Evolutionary conservation across 2,888 invertebrate species (phyloP).

Genomic region (Biston stratarius): DNA sequence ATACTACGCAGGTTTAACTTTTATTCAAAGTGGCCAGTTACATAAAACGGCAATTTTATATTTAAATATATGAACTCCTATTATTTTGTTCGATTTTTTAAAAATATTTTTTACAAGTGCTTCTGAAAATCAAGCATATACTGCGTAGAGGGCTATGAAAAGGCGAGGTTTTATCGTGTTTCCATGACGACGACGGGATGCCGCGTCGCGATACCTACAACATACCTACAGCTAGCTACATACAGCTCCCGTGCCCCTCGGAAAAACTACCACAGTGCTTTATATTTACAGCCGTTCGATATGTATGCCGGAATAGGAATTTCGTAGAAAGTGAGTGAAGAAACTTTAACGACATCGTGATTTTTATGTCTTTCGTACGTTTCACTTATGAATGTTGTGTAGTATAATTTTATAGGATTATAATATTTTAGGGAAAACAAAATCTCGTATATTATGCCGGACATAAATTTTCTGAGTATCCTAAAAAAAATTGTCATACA

Average conservation of each 20-base stretch:
- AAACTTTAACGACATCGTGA: slow-evolving; percentile 45
- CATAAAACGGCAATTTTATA: too few species aligned
- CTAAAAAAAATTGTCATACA: not conserved
- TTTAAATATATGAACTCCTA: not conserved
- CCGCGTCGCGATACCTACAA: slow-evolving; percentile 75
- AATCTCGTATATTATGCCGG: not conserved
- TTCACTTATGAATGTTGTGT: slow-evolving; percentile 19
- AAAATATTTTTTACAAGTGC: slow-evolving; percentile 15
- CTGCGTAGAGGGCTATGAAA: slow-evolving; percentile 79
- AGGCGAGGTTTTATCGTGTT: slow-evolving; percentile 86
- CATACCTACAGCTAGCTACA: slow-evolving; percentile 20
- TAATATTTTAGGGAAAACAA: not conserved
- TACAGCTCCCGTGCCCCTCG: slow-evolving; percentile 54
- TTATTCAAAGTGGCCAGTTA: too few species aligned
- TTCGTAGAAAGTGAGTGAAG: slow-evolving; percentile 53
- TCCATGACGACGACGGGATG: slow-evolving; percentile 80
- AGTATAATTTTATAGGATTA: slow-evolving; percentile 12
- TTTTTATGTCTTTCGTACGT: slow-evolving; percentile 39
- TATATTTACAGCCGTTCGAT: slow-evolving; percentile 69
- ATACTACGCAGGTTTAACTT: too few species aligned
- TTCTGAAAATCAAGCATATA: slow-evolving; percentile 65
- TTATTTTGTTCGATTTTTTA: not conserved
- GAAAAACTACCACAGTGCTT: slow-evolving; percentile 77
- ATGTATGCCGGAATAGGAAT: slow-evolving; percentile 54
- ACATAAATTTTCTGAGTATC: not conserved